phyloP scores from a whole-genome alignment of 2,797 vertebrate genomes.

The Microctenopoma lineatum region DNA sequence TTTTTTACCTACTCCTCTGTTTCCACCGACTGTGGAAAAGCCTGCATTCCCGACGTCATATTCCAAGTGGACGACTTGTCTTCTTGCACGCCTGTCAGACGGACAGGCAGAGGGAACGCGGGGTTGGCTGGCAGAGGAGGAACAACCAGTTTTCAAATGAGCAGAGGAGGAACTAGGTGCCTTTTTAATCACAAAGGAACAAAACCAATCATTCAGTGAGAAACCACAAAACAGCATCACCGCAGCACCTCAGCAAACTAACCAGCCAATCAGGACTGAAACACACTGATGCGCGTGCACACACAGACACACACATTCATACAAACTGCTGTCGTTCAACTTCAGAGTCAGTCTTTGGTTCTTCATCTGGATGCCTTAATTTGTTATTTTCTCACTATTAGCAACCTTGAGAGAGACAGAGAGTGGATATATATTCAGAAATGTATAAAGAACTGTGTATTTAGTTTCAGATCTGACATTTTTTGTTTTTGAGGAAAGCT shows the following conservation, averaged over 20 bases:
- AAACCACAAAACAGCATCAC: constrained; percentile 60
- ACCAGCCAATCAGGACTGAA: constrained; percentile 72
- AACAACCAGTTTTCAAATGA: constrained; percentile 12
- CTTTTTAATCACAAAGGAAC: constrained; percentile 70
- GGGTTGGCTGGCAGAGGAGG: background rate
- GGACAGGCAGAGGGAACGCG: background rate
- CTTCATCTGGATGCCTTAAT: constrained; percentile 85
- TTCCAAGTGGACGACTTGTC: constrained; percentile 67
- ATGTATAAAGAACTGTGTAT: constrained; percentile 22
- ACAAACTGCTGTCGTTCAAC: constrained; percentile 44
- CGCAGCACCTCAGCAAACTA: constrained; percentile 73
- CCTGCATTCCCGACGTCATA: constrained; percentile 6
- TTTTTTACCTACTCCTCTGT: constrained; percentile 35
- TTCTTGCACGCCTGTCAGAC: constrained; percentile 22
- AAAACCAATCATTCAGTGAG: constrained; percentile 34
- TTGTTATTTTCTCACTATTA: constrained; percentile 62
- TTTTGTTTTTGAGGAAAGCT: constrained; percentile 9
- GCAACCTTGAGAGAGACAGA: constrained; percentile 46
- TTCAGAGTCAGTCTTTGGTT: constrained; percentile 51
- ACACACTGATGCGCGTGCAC: constrained; percentile 32
- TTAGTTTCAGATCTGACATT: constrained; percentile 27
- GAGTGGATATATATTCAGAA: constrained; percentile 17
- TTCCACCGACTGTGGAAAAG: constrained; percentile 23
- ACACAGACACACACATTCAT: constrained; percentile 14
- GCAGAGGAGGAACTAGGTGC: constrained; percentile 79